A percentile compares a stretch with the other conserved stretches of the same genome.
Evolutionary conservation across 2,797 vertebrate genomes (phyloP).

Genomic region (Eidolon dupreanum): DNA sequence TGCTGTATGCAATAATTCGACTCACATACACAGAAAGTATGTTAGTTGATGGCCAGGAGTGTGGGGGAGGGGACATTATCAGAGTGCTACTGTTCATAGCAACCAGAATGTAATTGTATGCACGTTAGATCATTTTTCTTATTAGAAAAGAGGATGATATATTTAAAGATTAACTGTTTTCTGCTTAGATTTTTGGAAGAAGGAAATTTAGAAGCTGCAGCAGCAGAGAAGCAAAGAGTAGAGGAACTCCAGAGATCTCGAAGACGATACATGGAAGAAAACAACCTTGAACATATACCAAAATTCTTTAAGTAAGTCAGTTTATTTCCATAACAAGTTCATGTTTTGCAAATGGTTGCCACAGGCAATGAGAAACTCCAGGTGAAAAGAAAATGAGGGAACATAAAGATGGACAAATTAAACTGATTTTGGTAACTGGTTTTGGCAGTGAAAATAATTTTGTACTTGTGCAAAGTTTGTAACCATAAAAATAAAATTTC

Average conservation of each 20-base stretch:
- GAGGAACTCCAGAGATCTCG: slow-evolving; percentile 95
- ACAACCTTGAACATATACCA: slow-evolving; percentile 93
- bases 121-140: not conserved
- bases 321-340: not conserved
- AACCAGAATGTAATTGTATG: not conserved
- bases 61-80: not conserved
- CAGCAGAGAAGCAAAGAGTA: slow-evolving; percentile 95
- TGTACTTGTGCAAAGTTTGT: not conserved
- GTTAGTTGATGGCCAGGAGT: not conserved
- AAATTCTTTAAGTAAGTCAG: slow-evolving; percentile 96
- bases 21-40: not conserved
- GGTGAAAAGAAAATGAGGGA: not conserved
- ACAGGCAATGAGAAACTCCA: not conserved
- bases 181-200: slow-evolving; percentile 94
- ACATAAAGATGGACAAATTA: not conserved
- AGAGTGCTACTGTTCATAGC: not conserved
- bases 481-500: not conserved
- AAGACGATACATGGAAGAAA: slow-evolving; percentile 96
- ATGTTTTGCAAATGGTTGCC: not conserved
- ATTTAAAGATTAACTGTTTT: slow-evolving; percentile 66
- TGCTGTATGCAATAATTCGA: accelerated
- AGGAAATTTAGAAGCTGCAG: slow-evolving; percentile 94
- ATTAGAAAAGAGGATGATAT: not conserved
- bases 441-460: not conserved
- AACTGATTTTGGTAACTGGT: not conserved